Percentiles rank a stretch among this genome's conserved stretches.
These are phyloP conservation scores for Cancer borealis DNA, from an alignment of 2,888 invertebrate genomes.

Conservation along the genomic window DNA sequence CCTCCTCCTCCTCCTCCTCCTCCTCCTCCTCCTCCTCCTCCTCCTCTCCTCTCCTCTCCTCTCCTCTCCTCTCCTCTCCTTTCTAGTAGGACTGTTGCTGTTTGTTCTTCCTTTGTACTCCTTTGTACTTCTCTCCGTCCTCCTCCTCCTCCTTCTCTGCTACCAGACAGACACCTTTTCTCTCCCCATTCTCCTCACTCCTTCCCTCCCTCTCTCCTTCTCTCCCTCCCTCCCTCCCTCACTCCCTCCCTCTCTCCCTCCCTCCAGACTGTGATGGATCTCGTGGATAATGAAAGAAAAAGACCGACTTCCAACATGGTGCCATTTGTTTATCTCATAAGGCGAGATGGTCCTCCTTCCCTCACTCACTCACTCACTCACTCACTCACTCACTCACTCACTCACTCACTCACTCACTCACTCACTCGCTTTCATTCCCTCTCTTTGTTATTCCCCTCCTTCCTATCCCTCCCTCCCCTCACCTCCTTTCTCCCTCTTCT, in stretches of 20 bases:
- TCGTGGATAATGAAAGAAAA: not conserved
- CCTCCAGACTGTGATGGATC: not conserved
- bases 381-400: not conserved
- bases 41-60: no score
- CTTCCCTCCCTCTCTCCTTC: not conserved
- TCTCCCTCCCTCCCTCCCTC: not conserved
- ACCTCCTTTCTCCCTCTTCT: not conserved
- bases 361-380: not conserved
- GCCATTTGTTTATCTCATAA: slow-evolving; percentile 17
- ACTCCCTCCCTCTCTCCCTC: not conserved
- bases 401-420: not conserved
- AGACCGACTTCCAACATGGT: not conserved
- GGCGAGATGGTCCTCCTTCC: not conserved
- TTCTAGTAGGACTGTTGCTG: no score
- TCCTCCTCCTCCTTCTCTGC: not conserved
- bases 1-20: not conserved
- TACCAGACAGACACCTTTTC: not conserved
- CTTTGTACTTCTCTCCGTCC: not conserved
- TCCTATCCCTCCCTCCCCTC: not conserved
- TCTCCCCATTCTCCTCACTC: not conserved
- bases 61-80: no score
- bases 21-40: not conserved
- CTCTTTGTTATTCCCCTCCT: not conserved
- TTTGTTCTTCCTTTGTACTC: no score
- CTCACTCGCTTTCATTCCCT: not conserved